Evolutionary conservation across 2,113 vertebrate species (phyloP).

Genomic region (Cyprinodon brontotheroides): DNA sequence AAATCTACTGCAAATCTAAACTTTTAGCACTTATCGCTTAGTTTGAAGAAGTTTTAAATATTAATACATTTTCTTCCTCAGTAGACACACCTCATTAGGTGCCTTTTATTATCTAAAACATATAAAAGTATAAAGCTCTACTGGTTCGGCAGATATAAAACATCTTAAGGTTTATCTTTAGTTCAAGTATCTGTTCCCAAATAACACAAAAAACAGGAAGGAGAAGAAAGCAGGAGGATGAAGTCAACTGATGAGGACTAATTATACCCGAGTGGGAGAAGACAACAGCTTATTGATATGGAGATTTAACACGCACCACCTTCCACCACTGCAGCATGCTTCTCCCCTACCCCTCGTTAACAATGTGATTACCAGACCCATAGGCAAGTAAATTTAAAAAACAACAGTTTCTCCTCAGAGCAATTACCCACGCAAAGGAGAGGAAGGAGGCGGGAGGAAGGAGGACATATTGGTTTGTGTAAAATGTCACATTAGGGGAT

Average conservation of each 20-base stretch:
- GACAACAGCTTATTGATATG: conserved; percentile 33
- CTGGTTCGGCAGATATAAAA: too few species aligned
- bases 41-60: neutral
- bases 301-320: conserved; percentile 31
- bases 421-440: conserved; percentile 39
- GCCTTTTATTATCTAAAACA: neutral
- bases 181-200: neutral
- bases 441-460: conserved; percentile 3
- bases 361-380: conserved; percentile 70
- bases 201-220: conserved; percentile 14
- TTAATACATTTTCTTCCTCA: neutral
- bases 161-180: neutral
- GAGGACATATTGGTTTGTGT: conserved; percentile 12
- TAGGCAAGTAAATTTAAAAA: conserved; percentile 71
- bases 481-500: neutral
- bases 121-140: neutral
- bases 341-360: conserved; percentile 46
- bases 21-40: too few species aligned
- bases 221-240: conserved; percentile 29
- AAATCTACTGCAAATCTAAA: too few species aligned
- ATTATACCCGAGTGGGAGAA: conserved; percentile 2
- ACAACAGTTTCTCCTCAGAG: conserved; percentile 60
- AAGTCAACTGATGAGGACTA: conserved; percentile 35
- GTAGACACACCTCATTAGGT: neutral
- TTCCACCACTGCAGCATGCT: conserved; percentile 22